A percentile compares a stretch with the other conserved stretches of the same genome.
These are phyloP conservation scores for Balaeniceps rex DNA, from an alignment of 2,113 vertebrate species.

Conservation along the genomic window DNA sequence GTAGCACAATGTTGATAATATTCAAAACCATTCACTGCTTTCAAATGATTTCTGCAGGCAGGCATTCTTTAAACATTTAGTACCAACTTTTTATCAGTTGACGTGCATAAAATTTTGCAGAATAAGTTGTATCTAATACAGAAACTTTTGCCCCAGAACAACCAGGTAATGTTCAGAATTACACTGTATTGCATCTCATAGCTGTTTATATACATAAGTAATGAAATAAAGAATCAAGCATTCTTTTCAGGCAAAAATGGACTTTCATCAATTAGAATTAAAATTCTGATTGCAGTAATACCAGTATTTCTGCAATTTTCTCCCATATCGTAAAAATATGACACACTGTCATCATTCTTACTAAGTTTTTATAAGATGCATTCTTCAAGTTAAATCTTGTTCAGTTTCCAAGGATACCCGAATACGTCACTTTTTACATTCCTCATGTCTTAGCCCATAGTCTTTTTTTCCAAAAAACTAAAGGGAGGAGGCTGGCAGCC, in stretches of 20 bases:
- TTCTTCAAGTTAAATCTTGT: background rate
- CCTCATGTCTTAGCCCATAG: background rate
- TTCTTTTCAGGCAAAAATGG: background rate
- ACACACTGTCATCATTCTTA: rapidly evolving
- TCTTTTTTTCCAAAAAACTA: background rate
- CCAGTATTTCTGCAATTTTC: rapidly evolving
- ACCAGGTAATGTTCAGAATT: background rate
- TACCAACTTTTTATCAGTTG: background rate
- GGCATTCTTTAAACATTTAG: background rate
- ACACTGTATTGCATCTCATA: background rate
- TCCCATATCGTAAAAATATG: rapidly evolving
- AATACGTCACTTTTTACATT: background rate
- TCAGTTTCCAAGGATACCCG: conserved; percentile 5
- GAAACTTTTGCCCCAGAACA: background rate
- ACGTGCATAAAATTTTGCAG: background rate
- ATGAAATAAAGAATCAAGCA: rapidly evolving
- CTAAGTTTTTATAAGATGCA: background rate
- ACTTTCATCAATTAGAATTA: background rate
- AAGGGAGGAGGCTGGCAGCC: background rate
- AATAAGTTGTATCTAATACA: rapidly evolving
- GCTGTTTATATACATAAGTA: background rate
- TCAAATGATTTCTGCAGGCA: background rate
- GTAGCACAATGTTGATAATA: background rate
- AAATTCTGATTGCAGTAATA: background rate
- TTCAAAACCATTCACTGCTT: background rate